A percentile compares a stretch with the other conserved stretches of the same genome.
These are phyloP conservation scores for Leucoptera coffeella DNA, from an alignment of 2,888 invertebrate genomes.

Conservation along the genomic window DNA sequence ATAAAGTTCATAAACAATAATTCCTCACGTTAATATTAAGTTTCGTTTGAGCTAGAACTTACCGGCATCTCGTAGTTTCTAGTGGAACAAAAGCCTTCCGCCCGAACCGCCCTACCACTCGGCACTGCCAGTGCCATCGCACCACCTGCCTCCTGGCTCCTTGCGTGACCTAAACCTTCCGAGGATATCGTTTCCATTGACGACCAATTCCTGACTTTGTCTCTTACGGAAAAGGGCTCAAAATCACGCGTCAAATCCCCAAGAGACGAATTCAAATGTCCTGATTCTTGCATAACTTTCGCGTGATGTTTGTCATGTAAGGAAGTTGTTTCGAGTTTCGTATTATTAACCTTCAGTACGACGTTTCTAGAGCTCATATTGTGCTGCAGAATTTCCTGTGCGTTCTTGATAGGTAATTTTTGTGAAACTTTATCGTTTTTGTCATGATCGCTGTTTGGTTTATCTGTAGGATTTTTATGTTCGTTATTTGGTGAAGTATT, in stretches of 20 bases:
- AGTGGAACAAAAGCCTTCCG: conserved; percentile 17
- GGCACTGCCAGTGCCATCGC: conserved; percentile 37
- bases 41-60: too few relatives aligned
- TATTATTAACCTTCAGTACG: neutral
- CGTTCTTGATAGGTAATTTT: conserved; percentile 42
- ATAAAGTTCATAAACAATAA: too few relatives aligned
- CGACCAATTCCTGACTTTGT: too few relatives aligned
- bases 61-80: conserved; percentile 34
- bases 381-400: conserved; percentile 12
- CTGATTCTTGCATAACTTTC: conserved; percentile 4
- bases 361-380: neutral
- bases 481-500: too few relatives aligned
- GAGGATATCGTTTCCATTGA: too few relatives aligned
- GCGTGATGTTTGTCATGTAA: conserved; percentile 2
- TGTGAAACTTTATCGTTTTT: conserved; percentile 25
- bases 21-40: too few relatives aligned
- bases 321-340: neutral
- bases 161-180: conserved; percentile 36
- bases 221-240: too few relatives aligned
- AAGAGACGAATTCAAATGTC: too few relatives aligned
- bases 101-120: conserved; percentile 34
- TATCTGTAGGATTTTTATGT: conserved; percentile 4
- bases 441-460: conserved; percentile 14
- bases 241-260: too few relatives aligned
- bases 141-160: conserved; percentile 38